These are phyloP conservation scores for Stenchaetothrips biformis DNA, from an alignment of 2,888 invertebrate genomes.

Conservation along the genomic window DNA sequence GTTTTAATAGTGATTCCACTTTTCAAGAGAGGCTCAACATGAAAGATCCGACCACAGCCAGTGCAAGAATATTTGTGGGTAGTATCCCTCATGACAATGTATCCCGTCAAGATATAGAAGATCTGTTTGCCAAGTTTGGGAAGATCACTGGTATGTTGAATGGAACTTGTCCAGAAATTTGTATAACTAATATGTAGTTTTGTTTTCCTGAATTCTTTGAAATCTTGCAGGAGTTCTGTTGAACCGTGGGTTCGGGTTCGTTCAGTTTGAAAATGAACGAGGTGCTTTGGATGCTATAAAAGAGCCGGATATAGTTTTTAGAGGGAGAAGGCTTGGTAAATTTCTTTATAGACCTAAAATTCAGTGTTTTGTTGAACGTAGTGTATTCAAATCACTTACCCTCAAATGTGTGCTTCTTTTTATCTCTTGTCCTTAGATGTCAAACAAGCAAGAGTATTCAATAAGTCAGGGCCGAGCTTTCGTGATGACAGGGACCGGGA, in stretches of 20 bases:
- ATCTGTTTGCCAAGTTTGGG: constrained; percentile 71
- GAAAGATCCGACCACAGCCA: constrained; percentile 69
- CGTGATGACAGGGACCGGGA: constrained; percentile 32
- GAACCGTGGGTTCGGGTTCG: constrained; percentile 79
- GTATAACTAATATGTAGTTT: not conserved
- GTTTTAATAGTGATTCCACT: not conserved
- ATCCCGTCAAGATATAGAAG: constrained; percentile 60
- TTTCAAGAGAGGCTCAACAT: constrained; percentile 41
- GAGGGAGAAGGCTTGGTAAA: constrained; percentile 62
- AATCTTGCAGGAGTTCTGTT: constrained; percentile 55
- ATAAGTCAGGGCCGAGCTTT: constrained; percentile 12
- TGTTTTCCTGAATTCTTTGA: constrained; percentile 26
- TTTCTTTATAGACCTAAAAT: not conserved
- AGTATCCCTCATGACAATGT: constrained; percentile 66
- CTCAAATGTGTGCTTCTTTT: not conserved
- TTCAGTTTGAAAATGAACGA: constrained; percentile 72
- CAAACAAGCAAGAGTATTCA: constrained; percentile 33
- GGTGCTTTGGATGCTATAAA: constrained; percentile 72
- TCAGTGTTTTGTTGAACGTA: not conserved
- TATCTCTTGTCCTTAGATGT: constrained; percentile 32
- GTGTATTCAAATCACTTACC: too few species aligned
- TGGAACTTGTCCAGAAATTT: not conserved
- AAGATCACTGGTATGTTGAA: constrained; percentile 49
- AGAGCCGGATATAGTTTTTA: constrained; percentile 64
- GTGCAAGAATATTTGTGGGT: constrained; percentile 75